Evolutionary conservation across 2,888 invertebrate species (phyloP).

Genomic region (Keiferia lycopersicella): DNA sequence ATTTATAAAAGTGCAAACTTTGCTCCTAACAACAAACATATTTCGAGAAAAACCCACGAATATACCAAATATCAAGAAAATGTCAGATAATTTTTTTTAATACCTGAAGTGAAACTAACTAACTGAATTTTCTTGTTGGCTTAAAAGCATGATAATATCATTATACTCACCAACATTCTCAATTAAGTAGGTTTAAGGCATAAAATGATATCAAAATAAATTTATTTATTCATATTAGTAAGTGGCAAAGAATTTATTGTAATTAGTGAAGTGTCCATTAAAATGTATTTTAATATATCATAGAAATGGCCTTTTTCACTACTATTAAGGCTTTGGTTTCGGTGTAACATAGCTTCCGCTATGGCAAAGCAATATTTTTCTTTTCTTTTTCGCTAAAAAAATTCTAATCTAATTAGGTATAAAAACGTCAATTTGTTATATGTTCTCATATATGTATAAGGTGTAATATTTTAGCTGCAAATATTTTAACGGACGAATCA

Average conservation of each 20-base stretch:
- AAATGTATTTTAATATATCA: conserved; percentile 21
- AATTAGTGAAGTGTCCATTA: conserved; percentile 32
- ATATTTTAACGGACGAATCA: too few species aligned
- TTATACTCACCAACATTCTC: conserved; percentile 4
- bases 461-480: too few species aligned
- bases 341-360: neutral
- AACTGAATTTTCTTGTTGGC: neutral
- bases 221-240: conserved; percentile 35
- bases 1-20: too few species aligned
- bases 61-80: too few species aligned
- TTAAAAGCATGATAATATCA: neutral
- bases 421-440: too few species aligned
- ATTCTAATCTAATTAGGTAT: too few species aligned
- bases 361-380: neutral
- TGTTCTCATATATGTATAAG: too few species aligned
- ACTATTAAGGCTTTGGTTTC: conserved; percentile 19
- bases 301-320: conserved; percentile 15
- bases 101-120: too few species aligned
- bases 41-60: too few species aligned
- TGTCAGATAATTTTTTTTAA: too few species aligned
- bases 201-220: conserved; percentile 5
- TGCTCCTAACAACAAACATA: too few species aligned
- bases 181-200: conserved; percentile 11
- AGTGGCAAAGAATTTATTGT: conserved; percentile 33
- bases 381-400: neutral